Conservation (phyloP, 2,113 vertebrate species). For the Galeopterus variegatus region DNA sequence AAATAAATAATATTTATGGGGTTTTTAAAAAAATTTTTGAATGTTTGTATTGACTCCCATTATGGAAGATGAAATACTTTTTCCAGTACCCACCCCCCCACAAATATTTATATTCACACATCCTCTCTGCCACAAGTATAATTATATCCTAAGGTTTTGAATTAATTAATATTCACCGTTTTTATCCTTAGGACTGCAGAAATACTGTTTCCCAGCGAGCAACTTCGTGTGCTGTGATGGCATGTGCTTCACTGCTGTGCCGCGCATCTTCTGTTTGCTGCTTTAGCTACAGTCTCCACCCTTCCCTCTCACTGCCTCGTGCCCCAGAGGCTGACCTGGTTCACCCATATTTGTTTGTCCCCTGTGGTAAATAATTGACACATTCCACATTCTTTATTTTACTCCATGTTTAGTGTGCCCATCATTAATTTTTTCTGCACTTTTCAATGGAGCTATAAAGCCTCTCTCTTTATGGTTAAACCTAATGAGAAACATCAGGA, state of each 20-base stretch:
- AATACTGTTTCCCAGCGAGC: not conserved
- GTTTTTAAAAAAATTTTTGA: not conserved
- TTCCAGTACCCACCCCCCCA: not conserved
- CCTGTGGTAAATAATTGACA: not conserved
- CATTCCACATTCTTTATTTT: not conserved
- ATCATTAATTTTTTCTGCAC: not conserved
- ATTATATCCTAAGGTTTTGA: not conserved
- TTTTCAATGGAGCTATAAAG: not conserved
- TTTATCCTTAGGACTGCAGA: not conserved
- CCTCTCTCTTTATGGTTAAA: not conserved
- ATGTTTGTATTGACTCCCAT: not conserved
- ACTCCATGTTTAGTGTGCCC: not conserved
- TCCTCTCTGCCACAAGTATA: not conserved
- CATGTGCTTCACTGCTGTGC: too few relatives aligned
- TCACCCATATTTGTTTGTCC: not conserved
- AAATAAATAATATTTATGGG: not conserved
- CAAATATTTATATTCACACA: not conserved
- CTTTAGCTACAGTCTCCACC: fast-evolving
- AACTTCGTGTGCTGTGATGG: fast-evolving
- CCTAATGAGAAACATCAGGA: not conserved
- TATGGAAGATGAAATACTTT: not conserved
- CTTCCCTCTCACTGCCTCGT: too few relatives aligned
- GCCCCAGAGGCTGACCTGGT: not conserved
- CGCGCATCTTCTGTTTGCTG: not conserved
- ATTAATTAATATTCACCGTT: not conserved